Evolutionary conservation across 2,888 invertebrate genomes (phyloP), one percentile per base, ranked within the genome.

Genomic region (Philonicus albiceps): DNA sequence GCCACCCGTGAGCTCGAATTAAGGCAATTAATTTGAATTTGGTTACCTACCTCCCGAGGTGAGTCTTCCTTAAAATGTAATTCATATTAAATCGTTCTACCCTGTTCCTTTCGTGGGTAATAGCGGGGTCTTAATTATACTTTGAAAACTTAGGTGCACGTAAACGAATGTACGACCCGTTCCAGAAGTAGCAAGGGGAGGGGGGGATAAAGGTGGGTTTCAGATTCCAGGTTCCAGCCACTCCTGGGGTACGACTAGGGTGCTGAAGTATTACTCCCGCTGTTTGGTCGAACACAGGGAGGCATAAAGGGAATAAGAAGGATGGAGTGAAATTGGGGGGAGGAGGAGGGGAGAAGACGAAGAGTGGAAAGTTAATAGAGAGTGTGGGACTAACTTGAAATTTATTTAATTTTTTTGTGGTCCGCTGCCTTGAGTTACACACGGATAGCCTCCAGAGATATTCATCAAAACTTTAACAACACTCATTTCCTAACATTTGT

Each of bases 21-120:
- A 40, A 34, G 83, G 31, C 55, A 83, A 34, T 83, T 64, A 83
- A 64, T 83, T 83, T 55, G 72, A 83, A 64, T 83, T 83, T 83
- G 72, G 83, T 83, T 49, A 49, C 34, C 43, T 49, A 49, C 34
- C 43, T 37, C 72, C 83, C 27, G 49, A 49, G 43, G 53, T 80
- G 53, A 49, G 30, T 40, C 49, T 37, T 40, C 76, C 76, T 40
- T 37, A 40, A 40, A 76, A 76, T 76, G 34, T 76, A 76, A 76
- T 76, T 76, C 76, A 76, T 76, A 76, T 76, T 76, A 76, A 80
- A 80, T 80, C 53, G 80, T 27, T 53, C 49, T 49, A 19, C 80
- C 31, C 40, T 40, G 49, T 76, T 76, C 27, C 80, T 22, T 80
- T 80, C 80, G 80, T 40, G 49, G 43, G 49, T 80, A 49, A 80